Percentiles rank a stretch among this genome's conserved stretches.
phyloP scores from a whole-genome alignment of 1,140 invertebrate genomes.

The Dreissena rostriformis region DNA sequence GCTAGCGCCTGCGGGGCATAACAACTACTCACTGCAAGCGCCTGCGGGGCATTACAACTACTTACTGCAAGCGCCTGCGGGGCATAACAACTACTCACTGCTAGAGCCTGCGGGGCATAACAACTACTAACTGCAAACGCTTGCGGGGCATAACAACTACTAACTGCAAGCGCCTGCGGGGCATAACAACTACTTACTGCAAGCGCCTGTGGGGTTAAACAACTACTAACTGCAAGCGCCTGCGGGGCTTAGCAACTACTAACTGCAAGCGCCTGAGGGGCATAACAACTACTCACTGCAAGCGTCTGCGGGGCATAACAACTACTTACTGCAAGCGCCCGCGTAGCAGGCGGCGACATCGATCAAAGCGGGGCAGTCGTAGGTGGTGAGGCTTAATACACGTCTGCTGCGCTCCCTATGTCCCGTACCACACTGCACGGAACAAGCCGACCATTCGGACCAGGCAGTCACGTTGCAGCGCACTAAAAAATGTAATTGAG shows the following conservation, averaged over 20 bases:
- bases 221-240: no score
- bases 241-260: constrained; percentile 8
- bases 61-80: constrained; percentile 37
- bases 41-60: not conserved
- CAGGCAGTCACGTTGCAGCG: constrained; percentile 43
- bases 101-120: no score
- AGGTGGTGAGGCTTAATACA: not conserved
- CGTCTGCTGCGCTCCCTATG: constrained; percentile 29
- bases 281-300: constrained; percentile 46
- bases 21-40: no score
- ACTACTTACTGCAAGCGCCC: constrained; percentile 41
- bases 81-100: no score
- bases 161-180: no score
- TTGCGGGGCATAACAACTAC: constrained; percentile 33
- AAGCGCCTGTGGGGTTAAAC: constrained; percentile 15
- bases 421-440: constrained; percentile 44
- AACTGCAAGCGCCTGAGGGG: constrained; percentile 28
- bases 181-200: constrained; percentile 30
- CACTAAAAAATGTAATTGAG: constrained; percentile 18
- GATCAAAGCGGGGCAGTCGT: constrained; percentile 33
- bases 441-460: constrained; percentile 58
- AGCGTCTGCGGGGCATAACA: not conserved
- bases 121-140: constrained; percentile 41
- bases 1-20: constrained; percentile 34
- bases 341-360: constrained; percentile 27